phyloP scores from a whole-genome alignment of 1,140 invertebrate genomes.

The Telenomus remus region DNA sequence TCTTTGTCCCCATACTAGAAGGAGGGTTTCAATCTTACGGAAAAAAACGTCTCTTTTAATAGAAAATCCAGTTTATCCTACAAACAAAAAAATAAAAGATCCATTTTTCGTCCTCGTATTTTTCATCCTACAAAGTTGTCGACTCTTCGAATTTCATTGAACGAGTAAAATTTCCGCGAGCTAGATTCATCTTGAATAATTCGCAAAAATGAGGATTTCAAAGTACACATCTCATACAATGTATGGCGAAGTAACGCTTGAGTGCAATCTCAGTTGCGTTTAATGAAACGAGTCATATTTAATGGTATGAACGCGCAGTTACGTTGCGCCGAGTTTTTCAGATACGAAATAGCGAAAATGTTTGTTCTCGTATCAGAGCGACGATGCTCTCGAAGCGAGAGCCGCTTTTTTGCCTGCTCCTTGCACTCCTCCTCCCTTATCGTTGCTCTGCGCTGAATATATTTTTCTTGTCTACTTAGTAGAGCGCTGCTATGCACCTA shows the following conservation, averaged over 20 bases:
- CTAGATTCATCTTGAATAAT: neutral
- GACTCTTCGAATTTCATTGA: no score
- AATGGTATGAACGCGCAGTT: constrained; percentile 56
- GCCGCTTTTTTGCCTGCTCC: constrained; percentile 11
- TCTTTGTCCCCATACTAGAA: constrained; percentile 6
- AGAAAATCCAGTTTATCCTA: neutral
- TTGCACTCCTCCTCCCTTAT: constrained; percentile 8
- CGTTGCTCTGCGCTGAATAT: constrained; percentile 48
- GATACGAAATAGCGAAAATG: constrained; percentile 58
- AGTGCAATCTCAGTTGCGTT: constrained; percentile 54
- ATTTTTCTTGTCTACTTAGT: constrained; percentile 59
- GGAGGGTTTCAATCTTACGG: constrained; percentile 6
- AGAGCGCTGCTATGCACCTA: constrained; percentile 33
- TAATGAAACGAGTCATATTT: constrained; percentile 58
- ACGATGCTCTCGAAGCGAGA: constrained; percentile 48
- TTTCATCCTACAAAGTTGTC: no score
- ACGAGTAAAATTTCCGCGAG: no score
- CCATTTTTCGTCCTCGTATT: no score
- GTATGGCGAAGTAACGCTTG: constrained; percentile 49
- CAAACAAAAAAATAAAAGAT: no score
- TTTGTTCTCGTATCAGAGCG: constrained; percentile 54
- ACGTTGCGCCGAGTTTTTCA: constrained; percentile 50
- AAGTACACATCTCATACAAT: constrained; percentile 48
- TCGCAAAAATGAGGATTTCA: constrained; percentile 20
- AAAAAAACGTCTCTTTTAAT: constrained; percentile 1